Conservation (phyloP, 1,140 invertebrate genomes). For the Tigriopus japonicus region DNA sequence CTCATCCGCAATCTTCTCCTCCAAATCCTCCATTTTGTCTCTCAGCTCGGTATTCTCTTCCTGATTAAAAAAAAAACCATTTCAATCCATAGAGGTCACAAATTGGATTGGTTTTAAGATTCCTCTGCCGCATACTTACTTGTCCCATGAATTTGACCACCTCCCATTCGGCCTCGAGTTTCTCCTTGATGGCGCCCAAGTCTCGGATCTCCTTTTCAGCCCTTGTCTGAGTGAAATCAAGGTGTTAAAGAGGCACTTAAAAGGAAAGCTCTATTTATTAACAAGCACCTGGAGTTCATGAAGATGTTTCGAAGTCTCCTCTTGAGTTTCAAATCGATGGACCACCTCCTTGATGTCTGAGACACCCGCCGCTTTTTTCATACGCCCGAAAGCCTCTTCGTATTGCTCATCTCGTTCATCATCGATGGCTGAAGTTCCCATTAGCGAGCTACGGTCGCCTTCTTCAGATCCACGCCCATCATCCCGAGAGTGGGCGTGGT, state of each 20-base stretch:
- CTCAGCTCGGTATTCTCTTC: conserved; percentile 12
- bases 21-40: conserved; percentile 12
- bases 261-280: no score
- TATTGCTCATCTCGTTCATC: not conserved
- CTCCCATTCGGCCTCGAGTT: conserved; percentile 13
- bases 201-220: conserved; percentile 14
- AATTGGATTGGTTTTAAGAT: not conserved
- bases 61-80: not conserved
- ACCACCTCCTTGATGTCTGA: conserved; percentile 13
- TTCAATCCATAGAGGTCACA: not conserved
- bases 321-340: conserved; percentile 12
- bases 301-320: conserved; percentile 8
- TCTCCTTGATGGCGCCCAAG: conserved; percentile 7
- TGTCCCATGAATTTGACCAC: conserved; percentile 14
- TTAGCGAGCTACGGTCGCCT: not conserved
- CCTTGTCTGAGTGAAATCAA: conserved; percentile 4
- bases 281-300: conserved; percentile 8
- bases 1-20: conserved; percentile 9
- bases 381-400: conserved; percentile 8
- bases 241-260: no score
- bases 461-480: not conserved
- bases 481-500: not conserved
- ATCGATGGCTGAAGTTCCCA: no score
- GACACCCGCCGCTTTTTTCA: conserved; percentile 13
- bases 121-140: no score